Conservation (phyloP, 2,888 invertebrate genomes). For the Mimumesa dahlbomi region DNA sequence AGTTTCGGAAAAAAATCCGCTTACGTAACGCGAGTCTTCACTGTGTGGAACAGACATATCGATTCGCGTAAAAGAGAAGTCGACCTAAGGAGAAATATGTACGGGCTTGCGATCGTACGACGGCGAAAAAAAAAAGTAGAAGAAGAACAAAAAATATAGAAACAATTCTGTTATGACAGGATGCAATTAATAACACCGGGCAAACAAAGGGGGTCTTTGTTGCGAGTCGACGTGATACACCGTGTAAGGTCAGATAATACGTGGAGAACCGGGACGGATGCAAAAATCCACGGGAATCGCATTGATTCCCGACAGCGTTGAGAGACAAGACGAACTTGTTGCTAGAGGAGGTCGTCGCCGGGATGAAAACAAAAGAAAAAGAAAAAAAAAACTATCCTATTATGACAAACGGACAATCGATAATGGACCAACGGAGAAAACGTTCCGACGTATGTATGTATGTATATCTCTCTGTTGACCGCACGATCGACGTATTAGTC, state of each 20-base stretch:
- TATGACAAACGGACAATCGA: constrained; percentile 30
- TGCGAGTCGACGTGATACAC: constrained; percentile 11
- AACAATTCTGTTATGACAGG: constrained; percentile 34
- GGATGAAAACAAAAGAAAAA: too few species aligned
- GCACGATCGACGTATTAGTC: constrained; percentile 41
- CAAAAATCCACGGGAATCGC: too few species aligned
- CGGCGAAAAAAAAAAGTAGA: too few species aligned
- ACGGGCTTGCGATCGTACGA: too few species aligned
- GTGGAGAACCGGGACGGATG: not conserved
- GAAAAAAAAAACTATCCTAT: too few species aligned
- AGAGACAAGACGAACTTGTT: not conserved
- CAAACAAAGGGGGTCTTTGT: constrained; percentile 55
- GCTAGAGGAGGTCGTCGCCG: constrained; percentile 2
- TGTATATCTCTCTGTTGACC: constrained; percentile 5
- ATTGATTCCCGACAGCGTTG: not conserved
- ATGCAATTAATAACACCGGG: constrained; percentile 51
- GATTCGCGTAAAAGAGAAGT: not conserved
- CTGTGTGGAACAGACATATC: not conserved
- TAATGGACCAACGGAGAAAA: constrained; percentile 17
- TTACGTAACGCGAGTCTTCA: not conserved
- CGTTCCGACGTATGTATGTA: constrained; percentile 4
- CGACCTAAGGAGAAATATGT: too few species aligned
- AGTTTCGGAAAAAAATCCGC: not conserved
- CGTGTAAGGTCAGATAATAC: constrained; percentile 42
- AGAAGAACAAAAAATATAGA: too few species aligned